Base-by-base conservation (phyloP, 2,113 vertebrate species). In the Tetrax tetrax region DNA sequence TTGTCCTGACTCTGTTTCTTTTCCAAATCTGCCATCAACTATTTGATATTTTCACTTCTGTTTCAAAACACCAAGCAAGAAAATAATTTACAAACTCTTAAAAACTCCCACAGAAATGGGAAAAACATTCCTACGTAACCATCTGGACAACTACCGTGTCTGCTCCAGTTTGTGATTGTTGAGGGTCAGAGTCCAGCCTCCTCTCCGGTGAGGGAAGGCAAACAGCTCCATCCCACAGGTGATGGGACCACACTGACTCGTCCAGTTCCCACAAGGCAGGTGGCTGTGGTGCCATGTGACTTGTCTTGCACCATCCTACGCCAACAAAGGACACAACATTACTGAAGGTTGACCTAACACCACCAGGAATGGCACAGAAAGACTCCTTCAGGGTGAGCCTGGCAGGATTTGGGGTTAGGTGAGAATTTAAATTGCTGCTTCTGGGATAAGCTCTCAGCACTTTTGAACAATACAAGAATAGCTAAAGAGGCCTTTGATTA, bases 21-120 rank as follows among this genome's bases (percentile, higher is more conserved):
- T 76, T 88, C 47, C 66, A 83, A 57, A 57, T 65, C 76, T 83
- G 45, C 45, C 63, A 83, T 35, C 38, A 79, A 48, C 25, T 25
- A 86, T 56, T 61, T 72, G 33, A 82, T 45, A 90, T 57, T 92
- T 94, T 65, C 50, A 61, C 83, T 93, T 81, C 68, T 88, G 31
- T 90, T 95, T 83, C 86, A 93, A 95, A 93, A 86, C n/a, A 80
- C 14, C 29, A 88, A 76, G 87, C 16, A 64, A 87, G 78, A 93
- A 93, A 92, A 83, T 54, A 7, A 66, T 77, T 80, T 93, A 88
- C 54, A 83, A 77, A 82, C 85, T 69, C 53, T 64, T 84, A 78
- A 82, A 53, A 93, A 87, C 82, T 95, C 84, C n/a, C 38, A 87
- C 81, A 71, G 82, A 83, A 91, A 87, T 16, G 6, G 48, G 60